A percentile compares a stretch with the other conserved stretches of the same genome.
Evolutionary conservation across 2,113 vertebrate species (phyloP).

Genomic region (Zosterops pallidus): DNA sequence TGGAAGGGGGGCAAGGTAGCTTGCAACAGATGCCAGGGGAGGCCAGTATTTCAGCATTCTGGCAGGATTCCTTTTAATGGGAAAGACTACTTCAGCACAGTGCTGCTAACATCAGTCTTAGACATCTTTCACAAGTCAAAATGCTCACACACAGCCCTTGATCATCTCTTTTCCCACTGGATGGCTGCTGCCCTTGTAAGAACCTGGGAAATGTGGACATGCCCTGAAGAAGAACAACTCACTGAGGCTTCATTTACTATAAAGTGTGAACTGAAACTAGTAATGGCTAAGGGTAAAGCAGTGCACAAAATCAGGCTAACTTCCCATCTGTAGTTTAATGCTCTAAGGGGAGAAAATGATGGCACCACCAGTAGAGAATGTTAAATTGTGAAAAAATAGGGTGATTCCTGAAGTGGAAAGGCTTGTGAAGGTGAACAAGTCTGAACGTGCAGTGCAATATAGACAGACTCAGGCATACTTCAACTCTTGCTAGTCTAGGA

Average conservation of each 20-base stretch:
- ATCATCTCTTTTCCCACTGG: neutral
- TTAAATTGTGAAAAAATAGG: neutral
- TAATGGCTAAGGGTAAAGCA: neutral
- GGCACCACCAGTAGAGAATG: neutral
- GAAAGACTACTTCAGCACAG: neutral
- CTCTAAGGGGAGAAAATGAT: neutral
- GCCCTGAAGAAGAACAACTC: neutral
- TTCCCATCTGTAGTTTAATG: neutral
- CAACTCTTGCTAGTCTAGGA: neutral
- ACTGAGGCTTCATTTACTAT: neutral
- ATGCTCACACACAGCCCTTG: neutral
- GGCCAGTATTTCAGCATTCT: neutral
- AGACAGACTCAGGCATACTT: neutral
- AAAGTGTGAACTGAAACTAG: neutral
- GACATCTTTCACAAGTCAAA: neutral
- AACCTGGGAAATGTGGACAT: neutral
- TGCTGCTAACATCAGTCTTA: neutral
- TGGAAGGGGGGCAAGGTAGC: neutral
- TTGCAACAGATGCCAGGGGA: neutral
- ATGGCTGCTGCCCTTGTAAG: neutral
- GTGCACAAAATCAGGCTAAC: neutral
- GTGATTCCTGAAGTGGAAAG: neutral
- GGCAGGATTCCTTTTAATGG: neutral
- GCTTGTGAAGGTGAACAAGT: neutral
- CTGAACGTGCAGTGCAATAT: accelerated